Evolutionary conservation across 35 echinoderm and acorn worm species (phyloP).

Genomic region (Amphiura filiformis): DNA sequence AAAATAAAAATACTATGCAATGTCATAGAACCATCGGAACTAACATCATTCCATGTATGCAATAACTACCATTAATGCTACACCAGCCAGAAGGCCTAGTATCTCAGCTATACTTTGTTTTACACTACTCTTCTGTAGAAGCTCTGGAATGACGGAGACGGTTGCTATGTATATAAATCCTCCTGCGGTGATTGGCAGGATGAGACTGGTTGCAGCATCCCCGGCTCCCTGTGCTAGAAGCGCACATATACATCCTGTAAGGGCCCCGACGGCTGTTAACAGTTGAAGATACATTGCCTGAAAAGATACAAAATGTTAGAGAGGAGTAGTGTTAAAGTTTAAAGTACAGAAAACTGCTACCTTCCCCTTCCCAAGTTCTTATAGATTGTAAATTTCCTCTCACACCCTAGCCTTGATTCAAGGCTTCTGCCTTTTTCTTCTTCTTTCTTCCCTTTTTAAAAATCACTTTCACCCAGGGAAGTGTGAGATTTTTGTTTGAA

Average conservation of each 20-base stretch:
- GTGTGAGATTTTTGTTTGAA: too few species aligned
- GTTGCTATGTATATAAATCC: slow-evolving; percentile 97
- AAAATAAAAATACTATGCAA: too few species aligned
- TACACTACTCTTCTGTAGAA: slow-evolving; percentile 64
- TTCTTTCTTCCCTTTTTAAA: too few species aligned
- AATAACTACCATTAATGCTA: slow-evolving; percentile 79
- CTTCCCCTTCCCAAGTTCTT: too few species aligned
- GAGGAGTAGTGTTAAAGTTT: too few species aligned
- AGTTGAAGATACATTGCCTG: slow-evolving; percentile 95
- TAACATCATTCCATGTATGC: slow-evolving; percentile 47
- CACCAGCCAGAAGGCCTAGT: slow-evolving; percentile 56
- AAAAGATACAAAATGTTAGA: slow-evolving; percentile 15
- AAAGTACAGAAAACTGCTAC: neutral
- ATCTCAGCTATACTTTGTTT: slow-evolving; percentile 76
- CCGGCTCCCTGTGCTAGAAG: slow-evolving; percentile 80
- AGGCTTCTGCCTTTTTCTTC: too few species aligned
- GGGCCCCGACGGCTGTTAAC: slow-evolving; percentile 76
- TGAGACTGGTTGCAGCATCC: slow-evolving; percentile 57
- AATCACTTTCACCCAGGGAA: too few species aligned
- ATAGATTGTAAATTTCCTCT: too few species aligned
- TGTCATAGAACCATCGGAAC: too few species aligned
- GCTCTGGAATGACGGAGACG: slow-evolving; percentile 86
- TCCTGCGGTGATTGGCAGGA: slow-evolving; percentile 87
- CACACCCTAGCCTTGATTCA: too few species aligned
- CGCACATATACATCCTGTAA: slow-evolving; percentile 77